Base-by-base conservation (phyloP, 2,797 vertebrate species). In the Melanotaenia pygmaea region DNA sequence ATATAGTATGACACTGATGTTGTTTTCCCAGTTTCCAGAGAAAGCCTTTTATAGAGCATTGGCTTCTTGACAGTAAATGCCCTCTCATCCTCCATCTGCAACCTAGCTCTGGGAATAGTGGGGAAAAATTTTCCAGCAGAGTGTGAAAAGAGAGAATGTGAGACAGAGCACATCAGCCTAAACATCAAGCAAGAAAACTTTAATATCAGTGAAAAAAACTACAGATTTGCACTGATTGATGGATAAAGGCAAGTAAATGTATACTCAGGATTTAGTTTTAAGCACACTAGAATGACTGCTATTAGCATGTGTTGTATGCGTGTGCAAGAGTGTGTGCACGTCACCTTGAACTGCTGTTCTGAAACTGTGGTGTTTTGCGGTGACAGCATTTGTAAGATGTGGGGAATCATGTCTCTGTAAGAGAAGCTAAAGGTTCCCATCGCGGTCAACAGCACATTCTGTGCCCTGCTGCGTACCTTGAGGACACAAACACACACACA, bases 321-420 rank as follows among this genome's bases (percentile, higher is more conserved):
- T 51, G 6, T 71, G 50, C 54, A 8, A 20, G 22, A 32, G 16
- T 35, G 59, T 32, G 43, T 32, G 61, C 10, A 26, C 20, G 1
- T 3, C 95, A 98, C 98, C 96, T 99, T 99, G 80, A 99, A 97
- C 85, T 98, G 97, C 82, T 98, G 96, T 60, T 97, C 96, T n/a
- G 95, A 96, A 83, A 96, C 93, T 47, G 91, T 87, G 62, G 93
- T 93, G 73, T 92, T 90, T 51, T 95, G 92, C 0, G 97, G 97
- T 26, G 91, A 93, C 81, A 99, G 88, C 72, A 97, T 95, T 81
- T 96, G 94, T 70, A 99, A 88, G 83, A 99, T 96, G 64, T 94
- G 89, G 38, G 98, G 97, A 86, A 97, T 96, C 62, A 98, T 91
- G 91, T 99, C 98, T 88, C 97, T 94, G 92, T 98, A 98, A 79